Percentiles rank a stretch among this genome's conserved stretches.
Conservation (phyloP, 1,140 invertebrate genomes). For the Drosophila aff. region DNA sequence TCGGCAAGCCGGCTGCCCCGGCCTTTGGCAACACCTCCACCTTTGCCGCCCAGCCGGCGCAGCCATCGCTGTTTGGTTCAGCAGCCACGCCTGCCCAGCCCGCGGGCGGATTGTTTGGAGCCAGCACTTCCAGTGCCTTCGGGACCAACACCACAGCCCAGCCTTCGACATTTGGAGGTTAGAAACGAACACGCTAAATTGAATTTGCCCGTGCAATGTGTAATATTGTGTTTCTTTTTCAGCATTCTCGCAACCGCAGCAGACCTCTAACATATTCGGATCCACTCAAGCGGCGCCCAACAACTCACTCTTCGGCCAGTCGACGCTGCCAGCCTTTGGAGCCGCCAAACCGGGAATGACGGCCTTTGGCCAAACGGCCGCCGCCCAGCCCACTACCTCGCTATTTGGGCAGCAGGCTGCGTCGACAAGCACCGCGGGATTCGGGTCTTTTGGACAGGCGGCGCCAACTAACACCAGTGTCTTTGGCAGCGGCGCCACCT, state of each 20-base stretch:
- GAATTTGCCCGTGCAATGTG: neutral
- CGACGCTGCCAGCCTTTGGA: constrained; percentile 87
- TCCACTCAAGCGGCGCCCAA: constrained; percentile 56
- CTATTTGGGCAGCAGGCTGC: constrained; percentile 87
- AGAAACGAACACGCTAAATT: constrained; percentile 50
- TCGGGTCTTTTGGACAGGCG: constrained; percentile 88
- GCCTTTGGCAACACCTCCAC: constrained; percentile 77
- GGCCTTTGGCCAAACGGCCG: constrained; percentile 85
- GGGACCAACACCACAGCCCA: constrained; percentile 85
- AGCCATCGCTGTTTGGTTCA: constrained; percentile 85
- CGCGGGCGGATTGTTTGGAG: constrained; percentile 85
- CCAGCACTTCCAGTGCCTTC: constrained; percentile 85
- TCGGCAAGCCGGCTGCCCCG: constrained; percentile 82
- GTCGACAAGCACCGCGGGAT: constrained; percentile 84
- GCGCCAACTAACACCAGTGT: constrained; percentile 86
- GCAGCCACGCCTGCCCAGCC: constrained; percentile 82
- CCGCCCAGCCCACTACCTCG: constrained; percentile 85
- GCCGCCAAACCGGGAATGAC: constrained; percentile 88
- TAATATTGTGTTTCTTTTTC: neutral
- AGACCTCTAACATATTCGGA: constrained; percentile 75
- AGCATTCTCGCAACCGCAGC: constrained; percentile 77
- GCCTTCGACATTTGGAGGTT: constrained; percentile 85
- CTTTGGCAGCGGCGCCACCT: constrained; percentile 86
- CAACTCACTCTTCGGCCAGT: constrained; percentile 86
- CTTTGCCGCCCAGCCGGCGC: constrained; percentile 78